Percentiles rank a stretch among this genome's conserved stretches.
These are phyloP conservation scores for Sigmodon hispidus DNA, from an alignment of 2,113 vertebrate species.

Conservation along the genomic window DNA sequence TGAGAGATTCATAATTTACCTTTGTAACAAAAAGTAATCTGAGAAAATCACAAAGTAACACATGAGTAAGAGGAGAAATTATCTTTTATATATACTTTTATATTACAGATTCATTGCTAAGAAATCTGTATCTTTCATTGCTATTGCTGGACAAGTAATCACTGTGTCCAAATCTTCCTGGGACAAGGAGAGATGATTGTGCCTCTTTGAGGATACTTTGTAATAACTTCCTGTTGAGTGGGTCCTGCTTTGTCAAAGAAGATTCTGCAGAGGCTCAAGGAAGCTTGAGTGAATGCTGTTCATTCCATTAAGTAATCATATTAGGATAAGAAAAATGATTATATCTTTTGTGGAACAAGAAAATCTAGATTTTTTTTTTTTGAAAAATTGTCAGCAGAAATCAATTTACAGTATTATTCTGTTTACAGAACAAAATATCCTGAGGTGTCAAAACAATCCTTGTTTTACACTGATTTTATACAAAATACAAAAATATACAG, in stretches of 20 bases:
- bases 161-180: neutral
- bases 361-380: neutral
- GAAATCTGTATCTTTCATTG: neutral
- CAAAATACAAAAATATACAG: neutral
- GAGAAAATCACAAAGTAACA: neutral
- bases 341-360: neutral
- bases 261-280: neutral
- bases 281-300: neutral
- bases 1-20: neutral
- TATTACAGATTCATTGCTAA: neutral
- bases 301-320: neutral
- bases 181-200: neutral
- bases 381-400: neutral
- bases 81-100: neutral
- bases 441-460: neutral
- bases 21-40: neutral
- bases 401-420: neutral
- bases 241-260: neutral
- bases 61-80: neutral
- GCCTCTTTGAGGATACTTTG: neutral
- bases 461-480: slow-evolving; percentile 20
- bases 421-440: neutral
- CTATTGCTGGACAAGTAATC: neutral
- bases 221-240: neutral
- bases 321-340: neutral